phyloP scores from a whole-genome alignment of 2,113 vertebrate species.

The Eira barbara region DNA sequence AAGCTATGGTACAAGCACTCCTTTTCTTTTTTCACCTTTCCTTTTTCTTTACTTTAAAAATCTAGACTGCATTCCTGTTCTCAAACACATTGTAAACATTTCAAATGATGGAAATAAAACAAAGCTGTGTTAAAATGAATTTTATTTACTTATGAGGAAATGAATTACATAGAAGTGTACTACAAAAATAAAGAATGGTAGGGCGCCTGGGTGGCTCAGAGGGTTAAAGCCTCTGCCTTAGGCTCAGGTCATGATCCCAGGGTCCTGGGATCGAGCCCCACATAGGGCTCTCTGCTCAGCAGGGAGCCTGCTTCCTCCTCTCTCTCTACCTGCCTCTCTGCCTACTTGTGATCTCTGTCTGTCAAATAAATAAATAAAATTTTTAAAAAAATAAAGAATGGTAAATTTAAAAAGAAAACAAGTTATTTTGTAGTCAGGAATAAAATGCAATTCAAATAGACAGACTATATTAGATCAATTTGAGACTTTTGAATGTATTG shows the following conservation, averaged over 20 bases:
- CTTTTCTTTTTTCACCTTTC: background rate
- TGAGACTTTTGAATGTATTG: background rate
- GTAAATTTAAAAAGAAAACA: background rate
- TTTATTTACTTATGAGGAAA: conserved; percentile 29
- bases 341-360: too few species aligned
- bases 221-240: too few species aligned
- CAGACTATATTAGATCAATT: background rate
- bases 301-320: too few species aligned
- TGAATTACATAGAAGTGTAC: background rate
- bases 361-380: too few species aligned
- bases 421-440: background rate
- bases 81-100: conserved; percentile 52
- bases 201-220: too few species aligned
- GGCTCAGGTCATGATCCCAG: too few species aligned
- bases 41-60: background rate
- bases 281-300: too few species aligned
- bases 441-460: background rate
- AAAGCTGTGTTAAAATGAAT: conserved; percentile 3
- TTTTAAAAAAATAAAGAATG: background rate
- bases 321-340: too few species aligned
- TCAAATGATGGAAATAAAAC: background rate
- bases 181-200: background rate
- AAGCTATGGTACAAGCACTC: background rate
- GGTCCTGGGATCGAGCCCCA: too few species aligned
- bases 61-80: background rate